Base-by-base conservation (phyloP, 2,888 invertebrate species). In the Hemistola chrysoprasaria region DNA sequence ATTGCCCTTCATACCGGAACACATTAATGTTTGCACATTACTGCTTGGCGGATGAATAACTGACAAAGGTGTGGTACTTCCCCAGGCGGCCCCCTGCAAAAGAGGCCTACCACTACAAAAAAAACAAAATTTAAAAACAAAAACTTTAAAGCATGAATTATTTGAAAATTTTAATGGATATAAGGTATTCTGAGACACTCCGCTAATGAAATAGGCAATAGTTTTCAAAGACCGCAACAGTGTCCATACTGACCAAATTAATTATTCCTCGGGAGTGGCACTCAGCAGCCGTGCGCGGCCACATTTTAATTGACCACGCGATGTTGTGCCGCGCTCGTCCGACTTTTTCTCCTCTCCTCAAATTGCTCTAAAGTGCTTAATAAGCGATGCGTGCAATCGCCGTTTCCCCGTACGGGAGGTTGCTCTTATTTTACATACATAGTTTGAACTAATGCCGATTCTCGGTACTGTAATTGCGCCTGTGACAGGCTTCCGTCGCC, bases 311-410 rank as follows among this genome's bases (percentile, higher is more conserved):
- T 87, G 84, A 76, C 84, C 88, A 88, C 88, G 88, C 88, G 85
- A 88, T 86, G 82, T 69, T 76, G 69, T 64, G 73, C 71, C 68
- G 71, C 72, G 73, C 79, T 79, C 76, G 80, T 62, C 73, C 78
- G 70, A 86, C 81, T 88, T 87, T 88, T 88, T 87, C 85, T 84
- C 69, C 68, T 64, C 76, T 74, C 63, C 67, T 78, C 84, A 88
- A 88, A 88, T 88, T 88, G 84, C 85, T 86, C 81, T 84, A 83
- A 87, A 88, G 87, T 88, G 83, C 88, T 87, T 88, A 88, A 88
- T 88, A 84, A 86, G 86, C 71, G 86, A 86, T 88, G 88, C 88
- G 88, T 88, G 88, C 88, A 78, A 85, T 86, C 76, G 82, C 69
- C 75, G 83, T 85, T 88, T 87, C 87, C 84, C 83, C 83, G 84